Percentiles rank a stretch among this genome's conserved stretches.
Evolutionary conservation across 2,888 invertebrate species (phyloP).

Genomic region (Drosophila meridionalis): DNA sequence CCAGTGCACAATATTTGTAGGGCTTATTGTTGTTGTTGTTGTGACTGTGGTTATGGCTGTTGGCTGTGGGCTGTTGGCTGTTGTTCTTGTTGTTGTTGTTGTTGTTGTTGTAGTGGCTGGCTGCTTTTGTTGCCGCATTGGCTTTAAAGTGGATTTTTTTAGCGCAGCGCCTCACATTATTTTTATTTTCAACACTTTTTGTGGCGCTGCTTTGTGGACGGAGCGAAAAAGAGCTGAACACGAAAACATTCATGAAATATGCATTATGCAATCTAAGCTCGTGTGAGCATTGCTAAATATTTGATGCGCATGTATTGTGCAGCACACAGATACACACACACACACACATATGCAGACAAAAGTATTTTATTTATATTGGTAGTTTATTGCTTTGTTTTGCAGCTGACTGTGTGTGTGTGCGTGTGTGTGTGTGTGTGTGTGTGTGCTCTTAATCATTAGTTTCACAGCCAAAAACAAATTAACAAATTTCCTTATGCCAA

Average conservation of each 20-base stretch:
- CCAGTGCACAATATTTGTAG: slow-evolving; percentile 39
- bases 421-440: slow-evolving; percentile 9
- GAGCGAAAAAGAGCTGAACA: slow-evolving; percentile 31
- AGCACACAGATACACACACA: slow-evolving; percentile 45
- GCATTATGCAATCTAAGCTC: slow-evolving; percentile 86
- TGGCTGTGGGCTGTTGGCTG: slow-evolving; percentile 7
- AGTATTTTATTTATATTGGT: slow-evolving; percentile 60
- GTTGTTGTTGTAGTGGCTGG: slow-evolving; percentile 21
- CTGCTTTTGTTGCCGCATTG: slow-evolving; percentile 74
- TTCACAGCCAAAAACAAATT: slow-evolving; percentile 64
- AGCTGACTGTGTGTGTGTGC: slow-evolving; percentile 11
- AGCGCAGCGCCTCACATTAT: slow-evolving; percentile 57
- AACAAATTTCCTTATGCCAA: slow-evolving; percentile 74
- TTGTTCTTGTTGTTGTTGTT: slow-evolving; percentile 26
- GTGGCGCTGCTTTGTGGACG: slow-evolving; percentile 35
- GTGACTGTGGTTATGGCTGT: neutral
- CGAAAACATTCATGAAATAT: slow-evolving; percentile 83
- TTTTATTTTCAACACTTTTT: slow-evolving; percentile 73
- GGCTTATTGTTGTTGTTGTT: slow-evolving; percentile 22
- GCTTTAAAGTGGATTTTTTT: slow-evolving; percentile 65
- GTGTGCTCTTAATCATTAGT: slow-evolving; percentile 61
- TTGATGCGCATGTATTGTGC: slow-evolving; percentile 78
- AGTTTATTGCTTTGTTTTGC: slow-evolving; percentile 68
- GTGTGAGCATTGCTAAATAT: slow-evolving; percentile 85
- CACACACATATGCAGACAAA: slow-evolving; percentile 12